These are phyloP conservation scores for Urosaurus nigricauda DNA, from an alignment of 2,797 vertebrate species.

Conservation along the genomic window DNA sequence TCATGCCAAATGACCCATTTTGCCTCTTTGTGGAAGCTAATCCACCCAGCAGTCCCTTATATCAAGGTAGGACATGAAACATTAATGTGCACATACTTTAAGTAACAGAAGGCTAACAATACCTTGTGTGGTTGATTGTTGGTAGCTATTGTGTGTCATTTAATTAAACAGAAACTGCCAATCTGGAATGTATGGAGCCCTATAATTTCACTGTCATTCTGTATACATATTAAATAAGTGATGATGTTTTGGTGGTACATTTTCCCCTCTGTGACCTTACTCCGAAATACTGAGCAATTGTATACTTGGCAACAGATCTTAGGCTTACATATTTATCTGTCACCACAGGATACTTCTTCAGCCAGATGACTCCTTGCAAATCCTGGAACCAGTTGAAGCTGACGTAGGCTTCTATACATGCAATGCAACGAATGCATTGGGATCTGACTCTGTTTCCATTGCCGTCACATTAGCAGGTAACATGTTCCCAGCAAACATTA, in stretches of 20 bases:
- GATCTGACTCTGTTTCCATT: constrained; percentile 89
- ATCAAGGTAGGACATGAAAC: background rate
- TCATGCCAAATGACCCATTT: background rate
- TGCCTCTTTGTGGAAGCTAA: background rate
- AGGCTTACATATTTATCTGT: constrained; percentile 63
- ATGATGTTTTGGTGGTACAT: background rate
- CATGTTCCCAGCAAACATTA: constrained; percentile 1
- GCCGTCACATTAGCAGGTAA: constrained; percentile 90
- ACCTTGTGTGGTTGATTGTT: background rate
- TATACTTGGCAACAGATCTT: background rate
- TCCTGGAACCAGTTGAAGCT: constrained; percentile 86
- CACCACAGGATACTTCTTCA: constrained; percentile 86
- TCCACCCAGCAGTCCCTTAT: background rate
- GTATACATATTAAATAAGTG: constrained; percentile 21
- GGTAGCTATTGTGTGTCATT: background rate
- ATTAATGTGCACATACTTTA: background rate
- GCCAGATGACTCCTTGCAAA: constrained; percentile 88
- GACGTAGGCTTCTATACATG: constrained; percentile 95
- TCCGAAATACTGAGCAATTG: background rate
- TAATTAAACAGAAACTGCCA: constrained; percentile 24
- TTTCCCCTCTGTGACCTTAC: background rate
- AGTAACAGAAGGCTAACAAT: background rate
- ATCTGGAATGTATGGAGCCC: background rate
- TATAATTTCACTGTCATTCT: background rate
- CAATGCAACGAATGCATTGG: constrained; percentile 88